Conservation (phyloP, 2,797 vertebrate genomes). For the Lepus townsendii region DNA sequence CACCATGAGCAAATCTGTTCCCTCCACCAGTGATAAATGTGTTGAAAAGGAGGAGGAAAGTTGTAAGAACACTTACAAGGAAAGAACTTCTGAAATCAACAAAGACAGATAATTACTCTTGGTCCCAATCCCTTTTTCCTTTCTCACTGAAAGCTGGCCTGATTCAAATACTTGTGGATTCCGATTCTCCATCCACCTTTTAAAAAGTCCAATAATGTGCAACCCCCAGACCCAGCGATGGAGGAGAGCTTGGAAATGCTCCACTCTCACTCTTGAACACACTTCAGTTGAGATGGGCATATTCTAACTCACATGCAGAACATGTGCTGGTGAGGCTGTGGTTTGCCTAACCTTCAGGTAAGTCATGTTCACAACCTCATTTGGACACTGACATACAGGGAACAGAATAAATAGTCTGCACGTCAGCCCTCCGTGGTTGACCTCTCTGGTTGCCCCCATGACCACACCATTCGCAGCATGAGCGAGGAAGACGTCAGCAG, state of each 20-base stretch:
- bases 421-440: neutral
- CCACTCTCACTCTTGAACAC: neutral
- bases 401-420: neutral
- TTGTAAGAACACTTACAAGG: conserved; percentile 64
- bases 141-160: conserved; percentile 56
- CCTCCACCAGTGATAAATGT: conserved; percentile 13
- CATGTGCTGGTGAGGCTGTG: neutral
- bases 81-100: conserved; percentile 76
- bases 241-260: neutral
- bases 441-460: neutral
- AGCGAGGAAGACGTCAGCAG: neutral
- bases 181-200: neutral
- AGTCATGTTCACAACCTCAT: neutral
- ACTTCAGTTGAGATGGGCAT: fast-evolving
- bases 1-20: conserved; percentile 62
- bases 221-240: neutral
- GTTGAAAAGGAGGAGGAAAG: neutral
- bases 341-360: neutral
- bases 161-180: conserved; percentile 65
- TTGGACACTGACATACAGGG: neutral
- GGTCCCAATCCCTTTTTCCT: conserved; percentile 74
- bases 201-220: neutral
- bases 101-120: conserved; percentile 75
- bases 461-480: neutral
- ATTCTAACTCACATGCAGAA: neutral